Percentiles rank a stretch among this genome's conserved stretches.
Conservation (phyloP, 2,888 invertebrate species). For the Archips crataeganus region DNA sequence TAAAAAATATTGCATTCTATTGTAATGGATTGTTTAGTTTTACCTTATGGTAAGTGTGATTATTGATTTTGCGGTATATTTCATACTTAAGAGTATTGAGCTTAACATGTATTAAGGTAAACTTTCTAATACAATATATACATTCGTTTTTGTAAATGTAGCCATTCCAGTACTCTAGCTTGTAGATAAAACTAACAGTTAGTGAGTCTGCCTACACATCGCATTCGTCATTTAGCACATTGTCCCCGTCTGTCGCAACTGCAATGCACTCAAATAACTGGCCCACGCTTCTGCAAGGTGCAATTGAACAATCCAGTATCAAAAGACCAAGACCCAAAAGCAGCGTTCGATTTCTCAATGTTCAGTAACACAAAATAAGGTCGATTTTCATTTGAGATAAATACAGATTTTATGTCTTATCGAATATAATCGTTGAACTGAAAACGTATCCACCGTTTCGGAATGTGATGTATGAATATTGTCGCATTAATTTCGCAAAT, state of each 20-base stretch:
- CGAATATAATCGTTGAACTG: background rate
- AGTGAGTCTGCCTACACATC: constrained; percentile 14
- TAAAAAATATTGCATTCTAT: too few relatives aligned
- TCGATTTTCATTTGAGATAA: background rate
- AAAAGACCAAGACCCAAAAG: background rate
- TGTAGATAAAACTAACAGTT: constrained; percentile 2
- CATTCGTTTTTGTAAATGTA: too few relatives aligned
- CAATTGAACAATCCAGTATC: constrained; percentile 1
- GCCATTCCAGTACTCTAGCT: background rate
- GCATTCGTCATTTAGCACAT: constrained; percentile 25
- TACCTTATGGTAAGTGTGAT: too few relatives aligned
- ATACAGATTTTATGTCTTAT: background rate
- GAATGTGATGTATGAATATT: constrained; percentile 39
- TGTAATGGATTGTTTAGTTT: too few relatives aligned
- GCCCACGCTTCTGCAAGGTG: constrained; percentile 40
- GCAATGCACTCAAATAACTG: constrained; percentile 23
- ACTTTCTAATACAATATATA: too few relatives aligned
- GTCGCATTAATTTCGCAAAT: constrained; percentile 29
- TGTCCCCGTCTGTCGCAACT: constrained; percentile 24
- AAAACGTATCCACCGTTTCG: constrained; percentile 28
- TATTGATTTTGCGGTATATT: too few relatives aligned
- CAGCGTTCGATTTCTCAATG: background rate
- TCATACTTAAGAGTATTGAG: too few relatives aligned
- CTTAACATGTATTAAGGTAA: too few relatives aligned
- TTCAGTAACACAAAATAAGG: background rate